Conservation (phyloP, 2,113 vertebrate species). For the Alosa alosa region DNA sequence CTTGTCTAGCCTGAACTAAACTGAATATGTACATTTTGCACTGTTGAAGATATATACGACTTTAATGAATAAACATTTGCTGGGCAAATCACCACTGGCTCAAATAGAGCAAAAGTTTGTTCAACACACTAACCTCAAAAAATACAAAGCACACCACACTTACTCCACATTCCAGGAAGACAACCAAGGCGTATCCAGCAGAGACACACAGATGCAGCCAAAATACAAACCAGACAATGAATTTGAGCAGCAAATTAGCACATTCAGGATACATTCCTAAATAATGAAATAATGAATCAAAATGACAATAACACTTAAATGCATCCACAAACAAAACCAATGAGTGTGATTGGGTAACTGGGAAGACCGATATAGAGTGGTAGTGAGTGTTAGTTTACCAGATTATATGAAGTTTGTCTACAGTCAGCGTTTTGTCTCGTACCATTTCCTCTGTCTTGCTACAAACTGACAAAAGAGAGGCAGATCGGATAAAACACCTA, state of each 20-base stretch:
- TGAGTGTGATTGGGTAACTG: neutral
- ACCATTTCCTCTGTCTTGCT: neutral
- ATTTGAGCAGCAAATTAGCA: neutral
- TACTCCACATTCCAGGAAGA: neutral
- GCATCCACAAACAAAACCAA: too few relatives aligned
- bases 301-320: neutral
- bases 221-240: neutral
- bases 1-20: conserved; percentile 46
- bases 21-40: conserved; percentile 27
- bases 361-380: too few relatives aligned
- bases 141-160: neutral
- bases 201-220: neutral
- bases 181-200: neutral
- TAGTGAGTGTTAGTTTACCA: neutral
- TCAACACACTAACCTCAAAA: neutral
- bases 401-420: neutral
- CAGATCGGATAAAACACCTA: conserved; percentile 20
- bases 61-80: conserved; percentile 12
- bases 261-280: neutral
- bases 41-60: neutral
- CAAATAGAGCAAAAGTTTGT: neutral
- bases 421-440: neutral
- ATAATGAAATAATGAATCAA: neutral
- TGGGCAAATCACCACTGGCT: neutral
- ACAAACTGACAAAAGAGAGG: neutral